Evolutionary conservation across 2,888 invertebrate species (phyloP), one percentile per base, ranked within the genome.

Genomic region (Cephus rjabovi): DNA sequence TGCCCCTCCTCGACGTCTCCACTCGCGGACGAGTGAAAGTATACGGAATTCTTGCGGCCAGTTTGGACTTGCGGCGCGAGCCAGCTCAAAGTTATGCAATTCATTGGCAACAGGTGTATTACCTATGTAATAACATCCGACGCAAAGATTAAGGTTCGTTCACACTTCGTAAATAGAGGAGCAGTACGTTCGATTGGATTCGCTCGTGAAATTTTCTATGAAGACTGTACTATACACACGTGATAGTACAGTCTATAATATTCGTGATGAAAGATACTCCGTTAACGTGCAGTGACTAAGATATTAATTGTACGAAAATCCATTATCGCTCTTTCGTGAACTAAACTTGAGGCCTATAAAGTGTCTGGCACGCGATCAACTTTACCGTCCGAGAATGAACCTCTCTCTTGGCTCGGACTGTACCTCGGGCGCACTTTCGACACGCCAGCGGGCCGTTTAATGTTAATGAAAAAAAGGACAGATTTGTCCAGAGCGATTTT

Each of bases 21-120:
- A 79, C 83, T 77, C 82, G 81, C 78, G 81, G 77, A 79, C 81
- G 85, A 90, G 90, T 89, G 90, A 90, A 90, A 90, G 90, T 89
- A 87, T 84, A 82, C 83, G 87, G 88, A 90, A 88, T 89, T 88
- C 87, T 86, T 87, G 84, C 85, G 86, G 86, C 84, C 86, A 85
- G 86, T 83, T 83, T 82, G 83, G 83, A 80, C 80, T 81, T 80
- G 79, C 34, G 76, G 83, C 80, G 83, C 34, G 74, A 74, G 37
- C 23, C 31, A 81, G 81, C 81, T 79, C 77, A 76, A 80, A 81
- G 80, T 86, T 86, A 86, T 86, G 86, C 86, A 86, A 86, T 80
- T 76, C 85, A 86, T 81, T 76, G 86, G 86, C 87, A 86, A 86
- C 86, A 86, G 86, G 86, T 86, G 86, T 87, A 86, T 86, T 82